Conservation (phyloP, 2,113 vertebrate genomes). For the Pyrgilauda ruficollis region DNA sequence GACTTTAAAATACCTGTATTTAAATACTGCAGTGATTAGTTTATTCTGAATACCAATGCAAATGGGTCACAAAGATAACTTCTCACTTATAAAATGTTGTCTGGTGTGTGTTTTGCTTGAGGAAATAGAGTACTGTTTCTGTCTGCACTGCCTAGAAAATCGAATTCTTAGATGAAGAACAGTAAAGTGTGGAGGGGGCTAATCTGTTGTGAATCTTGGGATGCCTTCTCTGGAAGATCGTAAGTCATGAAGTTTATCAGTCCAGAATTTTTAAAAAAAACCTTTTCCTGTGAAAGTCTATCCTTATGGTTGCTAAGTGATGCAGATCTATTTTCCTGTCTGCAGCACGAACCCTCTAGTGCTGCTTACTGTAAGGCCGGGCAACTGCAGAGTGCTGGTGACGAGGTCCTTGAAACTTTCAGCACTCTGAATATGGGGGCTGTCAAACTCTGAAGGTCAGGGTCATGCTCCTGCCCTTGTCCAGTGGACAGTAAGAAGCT, state of each 20-base stretch:
- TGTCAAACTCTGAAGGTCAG: neutral
- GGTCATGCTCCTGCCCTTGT: neutral
- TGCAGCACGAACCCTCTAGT: constrained; percentile 39
- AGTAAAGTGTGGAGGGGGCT: neutral
- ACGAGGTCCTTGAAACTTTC: constrained; percentile 18
- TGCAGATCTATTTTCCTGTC: constrained; percentile 39
- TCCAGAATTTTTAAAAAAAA: neutral
- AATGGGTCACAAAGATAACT: neutral
- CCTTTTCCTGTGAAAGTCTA: neutral
- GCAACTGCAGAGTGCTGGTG: constrained; percentile 2
- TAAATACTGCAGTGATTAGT: neutral
- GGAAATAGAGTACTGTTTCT: neutral
- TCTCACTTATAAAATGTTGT: neutral
- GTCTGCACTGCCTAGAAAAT: neutral
- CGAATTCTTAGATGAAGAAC: neutral
- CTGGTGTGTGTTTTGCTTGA: neutral
- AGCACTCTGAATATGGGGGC: neutral
- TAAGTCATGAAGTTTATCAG: neutral
- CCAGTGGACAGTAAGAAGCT: neutral
- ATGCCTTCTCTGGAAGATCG: neutral
- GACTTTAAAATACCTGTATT: neutral
- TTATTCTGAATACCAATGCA: neutral
- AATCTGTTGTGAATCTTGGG: neutral
- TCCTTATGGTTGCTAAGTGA: constrained; percentile 44
- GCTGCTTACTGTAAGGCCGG: constrained; percentile 16